These are phyloP conservation scores for Emydoidea blandingii DNA, from an alignment of 2,797 vertebrate genomes.

Conservation along the genomic window DNA sequence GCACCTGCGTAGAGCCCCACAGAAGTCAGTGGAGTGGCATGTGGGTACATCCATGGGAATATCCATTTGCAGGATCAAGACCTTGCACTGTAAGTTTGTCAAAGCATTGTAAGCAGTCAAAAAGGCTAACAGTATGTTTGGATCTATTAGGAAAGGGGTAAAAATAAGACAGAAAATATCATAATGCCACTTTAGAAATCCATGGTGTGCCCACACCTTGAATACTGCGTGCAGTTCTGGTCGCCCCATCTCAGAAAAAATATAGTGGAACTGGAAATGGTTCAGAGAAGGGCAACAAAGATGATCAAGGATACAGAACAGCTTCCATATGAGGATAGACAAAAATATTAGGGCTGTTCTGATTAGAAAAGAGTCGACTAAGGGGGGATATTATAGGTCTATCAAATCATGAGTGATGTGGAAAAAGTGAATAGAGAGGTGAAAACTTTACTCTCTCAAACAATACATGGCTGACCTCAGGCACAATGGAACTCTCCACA, in stretches of 20 bases:
- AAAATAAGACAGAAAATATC: not conserved
- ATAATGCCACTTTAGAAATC: not conserved
- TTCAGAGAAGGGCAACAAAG: not conserved
- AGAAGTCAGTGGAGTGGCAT: not conserved
- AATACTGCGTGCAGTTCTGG: not conserved
- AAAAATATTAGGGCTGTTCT: not conserved
- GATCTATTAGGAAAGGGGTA: not conserved
- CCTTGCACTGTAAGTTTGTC: not conserved
- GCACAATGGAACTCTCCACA: not conserved
- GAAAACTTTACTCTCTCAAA: not conserved
- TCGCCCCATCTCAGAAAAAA: not conserved
- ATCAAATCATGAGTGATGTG: not conserved
- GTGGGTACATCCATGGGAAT: not conserved
- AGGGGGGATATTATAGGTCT: not conserved
- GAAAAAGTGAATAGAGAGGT: not conserved
- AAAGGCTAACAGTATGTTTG: not conserved
- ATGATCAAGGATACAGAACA: not conserved
- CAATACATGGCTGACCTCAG: not conserved
- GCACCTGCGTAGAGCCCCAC: not conserved
- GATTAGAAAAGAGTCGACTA: not conserved
- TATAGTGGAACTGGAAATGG: not conserved
- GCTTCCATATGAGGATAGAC: not conserved
- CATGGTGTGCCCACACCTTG: not conserved
- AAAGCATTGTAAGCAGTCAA: not conserved
- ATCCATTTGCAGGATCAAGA: rapidly evolving